A percentile compares a stretch with the other conserved stretches of the same genome.
These are phyloP conservation scores for Aphis gossypii DNA, from an alignment of 1,140 invertebrate genomes.

Conservation along the genomic window DNA sequence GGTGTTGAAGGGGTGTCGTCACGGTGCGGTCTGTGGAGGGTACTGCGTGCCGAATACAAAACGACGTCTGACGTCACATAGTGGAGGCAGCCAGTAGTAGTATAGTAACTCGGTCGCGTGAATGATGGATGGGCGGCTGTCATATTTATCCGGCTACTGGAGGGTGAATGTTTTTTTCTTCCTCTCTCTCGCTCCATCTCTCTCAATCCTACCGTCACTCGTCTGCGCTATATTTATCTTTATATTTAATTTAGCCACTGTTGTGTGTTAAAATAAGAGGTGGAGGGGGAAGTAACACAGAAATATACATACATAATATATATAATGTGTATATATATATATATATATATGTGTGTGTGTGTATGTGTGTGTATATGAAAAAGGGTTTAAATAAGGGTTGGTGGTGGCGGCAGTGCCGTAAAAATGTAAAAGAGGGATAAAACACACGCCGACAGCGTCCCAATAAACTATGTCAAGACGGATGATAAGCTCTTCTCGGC, in stretches of 20 bases:
- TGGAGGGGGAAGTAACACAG: not conserved
- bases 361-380: not conserved
- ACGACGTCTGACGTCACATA: conserved; percentile 52
- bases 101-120: conserved; percentile 50
- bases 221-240: conserved; percentile 8
- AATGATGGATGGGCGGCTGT: conserved; percentile 58
- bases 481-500: conserved; percentile 22
- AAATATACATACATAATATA: not conserved
- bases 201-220: not conserved
- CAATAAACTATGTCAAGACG: conserved; percentile 44
- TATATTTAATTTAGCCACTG: conserved; percentile 57
- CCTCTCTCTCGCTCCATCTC: not conserved
- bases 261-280: not conserved
- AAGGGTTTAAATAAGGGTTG: conserved; percentile 47
- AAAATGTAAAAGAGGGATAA: conserved; percentile 32
- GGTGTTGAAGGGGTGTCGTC: not conserved
- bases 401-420: not conserved
- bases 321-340: not conserved
- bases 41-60: conserved; percentile 53
- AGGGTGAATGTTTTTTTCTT: conserved; percentile 45
- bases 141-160: conserved; percentile 50
- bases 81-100: conserved; percentile 42
- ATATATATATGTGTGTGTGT: not conserved
- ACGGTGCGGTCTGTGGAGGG: conserved; percentile 11
- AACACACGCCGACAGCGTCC: conserved; percentile 32